These are phyloP conservation scores for Seriola rivoliana DNA, from an alignment of 2,113 vertebrate species.

Conservation along the genomic window DNA sequence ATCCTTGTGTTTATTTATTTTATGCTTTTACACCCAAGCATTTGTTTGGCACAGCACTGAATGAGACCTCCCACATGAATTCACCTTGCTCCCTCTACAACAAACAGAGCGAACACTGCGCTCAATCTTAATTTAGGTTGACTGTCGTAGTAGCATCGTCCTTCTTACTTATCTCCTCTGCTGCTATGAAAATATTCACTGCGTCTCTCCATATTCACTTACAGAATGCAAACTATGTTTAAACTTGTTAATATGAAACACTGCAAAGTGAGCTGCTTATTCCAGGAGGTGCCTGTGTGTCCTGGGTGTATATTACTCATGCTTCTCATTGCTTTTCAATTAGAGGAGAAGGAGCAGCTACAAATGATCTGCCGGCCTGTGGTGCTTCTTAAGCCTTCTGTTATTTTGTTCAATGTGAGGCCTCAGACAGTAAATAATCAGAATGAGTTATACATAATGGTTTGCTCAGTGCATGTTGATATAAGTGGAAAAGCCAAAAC, in stretches of 20 bases:
- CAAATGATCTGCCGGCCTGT: constrained; percentile 44
- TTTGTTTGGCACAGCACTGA: constrained; percentile 47
- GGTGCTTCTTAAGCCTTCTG: constrained; percentile 33
- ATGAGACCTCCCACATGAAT: constrained; percentile 62
- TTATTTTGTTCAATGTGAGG: constrained; percentile 32
- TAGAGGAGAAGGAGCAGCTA: constrained; percentile 41
- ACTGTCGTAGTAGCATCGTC: constrained; percentile 50
- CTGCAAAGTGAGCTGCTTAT: constrained; percentile 41
- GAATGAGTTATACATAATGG: constrained; percentile 54
- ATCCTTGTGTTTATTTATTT: constrained; percentile 39
- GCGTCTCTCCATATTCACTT: constrained; percentile 27
- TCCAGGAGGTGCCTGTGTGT: constrained; percentile 36
- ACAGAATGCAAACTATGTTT: constrained; percentile 38
- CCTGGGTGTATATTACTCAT: constrained; percentile 44
- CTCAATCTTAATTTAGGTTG: constrained; percentile 60
- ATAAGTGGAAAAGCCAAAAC: constrained; percentile 50
- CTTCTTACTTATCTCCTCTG: constrained; percentile 38
- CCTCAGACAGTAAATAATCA: constrained; percentile 61
- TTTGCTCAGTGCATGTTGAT: constrained; percentile 50
- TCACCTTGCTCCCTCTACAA: constrained; percentile 61
- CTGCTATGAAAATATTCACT: constrained; percentile 40
- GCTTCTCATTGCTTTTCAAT: constrained; percentile 61
- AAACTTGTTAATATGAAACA: constrained; percentile 52
- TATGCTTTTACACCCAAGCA: constrained; percentile 22
- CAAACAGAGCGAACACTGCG: constrained; percentile 39